A percentile compares a stretch with the other conserved stretches of the same genome.
Conservation (phyloP, 1,140 invertebrate species). For the Homalodisca vitripennis region DNA sequence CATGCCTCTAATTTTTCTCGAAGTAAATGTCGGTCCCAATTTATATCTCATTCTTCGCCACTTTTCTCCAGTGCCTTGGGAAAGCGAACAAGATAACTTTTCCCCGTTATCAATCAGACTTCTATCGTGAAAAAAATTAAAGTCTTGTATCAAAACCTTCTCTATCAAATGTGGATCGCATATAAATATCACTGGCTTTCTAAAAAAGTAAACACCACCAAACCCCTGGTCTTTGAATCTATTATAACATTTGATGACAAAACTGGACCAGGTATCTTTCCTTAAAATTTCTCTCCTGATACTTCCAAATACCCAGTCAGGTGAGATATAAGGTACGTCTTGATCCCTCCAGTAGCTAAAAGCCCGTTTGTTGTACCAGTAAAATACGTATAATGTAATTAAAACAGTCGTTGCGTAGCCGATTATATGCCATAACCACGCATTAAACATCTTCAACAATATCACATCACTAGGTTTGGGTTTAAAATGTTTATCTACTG, state of each 20-base stretch:
- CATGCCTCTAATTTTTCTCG: constrained; percentile 4
- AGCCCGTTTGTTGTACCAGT: background rate
- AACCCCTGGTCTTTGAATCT: background rate
- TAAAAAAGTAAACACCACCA: background rate
- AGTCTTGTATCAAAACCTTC: constrained; percentile 9
- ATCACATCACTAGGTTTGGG: no score
- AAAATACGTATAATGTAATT: no score
- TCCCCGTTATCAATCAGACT: background rate
- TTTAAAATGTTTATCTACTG: no score
- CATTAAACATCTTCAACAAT: no score
- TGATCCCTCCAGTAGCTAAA: constrained; percentile 13
- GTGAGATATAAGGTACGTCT: background rate
- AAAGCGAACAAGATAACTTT: background rate
- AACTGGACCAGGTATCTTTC: background rate
- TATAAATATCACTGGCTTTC: background rate
- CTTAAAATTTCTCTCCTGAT: background rate
- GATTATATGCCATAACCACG: no score
- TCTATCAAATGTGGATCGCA: constrained; percentile 1
- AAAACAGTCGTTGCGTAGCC: no score
- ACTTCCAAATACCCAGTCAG: background rate
- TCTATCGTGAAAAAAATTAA: constrained; percentile 2
- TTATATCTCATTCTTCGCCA: constrained; percentile 5
- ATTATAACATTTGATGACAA: background rate
- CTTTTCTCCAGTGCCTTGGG: background rate
- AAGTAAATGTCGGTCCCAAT: background rate